Evolutionary conservation across 2,113 vertebrate genomes (phyloP).

Genomic region (Sula dactylatra): DNA sequence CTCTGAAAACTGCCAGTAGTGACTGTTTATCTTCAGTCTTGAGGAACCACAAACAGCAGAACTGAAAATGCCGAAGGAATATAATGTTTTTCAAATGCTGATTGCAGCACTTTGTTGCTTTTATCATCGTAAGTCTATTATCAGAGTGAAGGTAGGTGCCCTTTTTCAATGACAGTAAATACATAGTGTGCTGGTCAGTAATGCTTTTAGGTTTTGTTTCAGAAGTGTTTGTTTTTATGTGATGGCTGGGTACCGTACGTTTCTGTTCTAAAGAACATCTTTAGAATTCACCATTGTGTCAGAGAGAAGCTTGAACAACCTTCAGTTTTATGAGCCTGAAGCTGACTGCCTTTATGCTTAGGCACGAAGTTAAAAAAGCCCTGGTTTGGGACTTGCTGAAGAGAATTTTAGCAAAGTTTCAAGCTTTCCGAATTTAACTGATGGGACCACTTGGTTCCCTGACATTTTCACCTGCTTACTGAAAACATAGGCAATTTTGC

Average conservation of each 20-base stretch:
- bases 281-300: neutral
- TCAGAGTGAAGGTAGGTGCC: conserved; percentile 86
- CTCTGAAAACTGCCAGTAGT: neutral
- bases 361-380: neutral
- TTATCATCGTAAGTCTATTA: conserved; percentile 87
- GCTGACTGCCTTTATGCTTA: neutral
- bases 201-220: neutral
- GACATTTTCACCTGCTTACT: neutral
- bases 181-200: neutral
- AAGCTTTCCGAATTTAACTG: neutral
- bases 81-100: conserved; percentile 81
- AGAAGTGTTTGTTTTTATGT: neutral
- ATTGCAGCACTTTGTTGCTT: conserved; percentile 91
- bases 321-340: neutral
- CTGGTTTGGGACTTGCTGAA: neutral
- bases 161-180: neutral
- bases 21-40: neutral
- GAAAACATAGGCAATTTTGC: neutral
- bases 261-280: neutral
- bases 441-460: neutral
- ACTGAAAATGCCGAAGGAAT: conserved; percentile 86
- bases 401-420: neutral
- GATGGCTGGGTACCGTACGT: neutral
- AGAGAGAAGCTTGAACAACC: neutral
- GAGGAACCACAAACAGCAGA: neutral